A percentile compares a stretch with the other conserved stretches of the same genome.
Evolutionary conservation across 2,888 invertebrate species (phyloP).

Genomic region (Oxytorus armatus): DNA sequence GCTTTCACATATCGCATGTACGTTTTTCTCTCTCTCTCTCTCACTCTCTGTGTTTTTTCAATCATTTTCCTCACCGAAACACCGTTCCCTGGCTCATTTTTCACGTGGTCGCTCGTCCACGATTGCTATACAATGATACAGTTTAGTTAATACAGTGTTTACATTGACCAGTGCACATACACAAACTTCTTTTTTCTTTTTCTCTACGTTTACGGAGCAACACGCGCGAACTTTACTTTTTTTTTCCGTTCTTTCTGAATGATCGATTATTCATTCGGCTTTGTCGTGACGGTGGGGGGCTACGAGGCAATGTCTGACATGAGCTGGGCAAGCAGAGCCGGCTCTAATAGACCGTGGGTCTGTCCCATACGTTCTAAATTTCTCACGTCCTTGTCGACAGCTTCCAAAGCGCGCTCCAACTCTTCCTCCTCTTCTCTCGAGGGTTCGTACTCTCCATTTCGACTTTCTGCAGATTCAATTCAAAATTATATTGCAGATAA

Average conservation of each 20-base stretch:
- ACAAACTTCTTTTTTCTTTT: slow-evolving; percentile 70
- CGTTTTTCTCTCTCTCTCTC: slow-evolving; percentile 17
- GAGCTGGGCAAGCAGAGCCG: slow-evolving; percentile 84
- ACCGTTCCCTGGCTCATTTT: slow-evolving; percentile 12
- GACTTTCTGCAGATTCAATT: slow-evolving; percentile 86
- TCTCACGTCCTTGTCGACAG: slow-evolving; percentile 90
- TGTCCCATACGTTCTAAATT: slow-evolving; percentile 89
- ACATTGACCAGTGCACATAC: slow-evolving; percentile 78
- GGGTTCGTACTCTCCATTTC: slow-evolving; percentile 90
- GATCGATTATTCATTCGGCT: slow-evolving; percentile 64
- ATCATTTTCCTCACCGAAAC: slow-evolving; percentile 43
- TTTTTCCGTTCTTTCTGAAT: slow-evolving; percentile 42
- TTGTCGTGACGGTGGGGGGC: slow-evolving; percentile 76
- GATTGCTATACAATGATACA: slow-evolving; percentile 70
- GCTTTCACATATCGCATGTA: slow-evolving; percentile 54
- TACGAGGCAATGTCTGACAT: slow-evolving; percentile 84
- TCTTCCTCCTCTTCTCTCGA: slow-evolving; percentile 94
- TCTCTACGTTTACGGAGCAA: slow-evolving; percentile 70
- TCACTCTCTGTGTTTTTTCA: no score
- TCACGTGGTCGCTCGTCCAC: slow-evolving; percentile 15
- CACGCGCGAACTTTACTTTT: slow-evolving; percentile 73
- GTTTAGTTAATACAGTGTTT: slow-evolving; percentile 72
- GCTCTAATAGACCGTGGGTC: slow-evolving; percentile 87
- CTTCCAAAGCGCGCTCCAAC: slow-evolving; percentile 93
- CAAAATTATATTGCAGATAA: no score